Evolutionary conservation across 1,140 invertebrate species (phyloP).

Genomic region (Macrosteles quadrilineatus): DNA sequence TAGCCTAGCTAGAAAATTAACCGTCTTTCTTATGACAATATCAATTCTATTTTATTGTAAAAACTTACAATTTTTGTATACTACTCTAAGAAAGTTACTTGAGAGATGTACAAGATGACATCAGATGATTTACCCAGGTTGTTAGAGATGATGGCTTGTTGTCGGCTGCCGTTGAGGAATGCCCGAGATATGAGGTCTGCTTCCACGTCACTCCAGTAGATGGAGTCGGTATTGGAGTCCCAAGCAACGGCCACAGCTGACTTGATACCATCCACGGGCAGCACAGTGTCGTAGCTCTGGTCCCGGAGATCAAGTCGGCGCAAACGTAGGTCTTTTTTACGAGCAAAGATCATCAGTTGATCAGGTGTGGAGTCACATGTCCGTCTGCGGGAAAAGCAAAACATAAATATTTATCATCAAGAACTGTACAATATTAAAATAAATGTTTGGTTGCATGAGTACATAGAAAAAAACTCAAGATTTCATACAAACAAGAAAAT

Average conservation of each 20-base stretch:
- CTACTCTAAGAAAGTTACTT: no score
- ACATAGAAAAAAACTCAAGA: background rate
- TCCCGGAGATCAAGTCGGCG: slow-evolving; percentile 61
- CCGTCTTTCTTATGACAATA: no score
- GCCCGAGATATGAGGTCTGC: slow-evolving; percentile 78
- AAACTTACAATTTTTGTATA: no score
- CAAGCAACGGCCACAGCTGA: slow-evolving; percentile 82
- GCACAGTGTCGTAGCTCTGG: slow-evolving; percentile 63
- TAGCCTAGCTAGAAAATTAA: no score
- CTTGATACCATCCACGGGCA: slow-evolving; percentile 77
- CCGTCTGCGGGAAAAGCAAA: slow-evolving; percentile 51
- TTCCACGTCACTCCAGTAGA: slow-evolving; percentile 88
- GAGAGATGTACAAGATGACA: no score
- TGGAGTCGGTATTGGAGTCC: slow-evolving; percentile 75
- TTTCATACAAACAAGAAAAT: background rate
- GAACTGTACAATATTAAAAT: slow-evolving; percentile 26
- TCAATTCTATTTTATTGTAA: no score
- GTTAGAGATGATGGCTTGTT: slow-evolving; percentile 64
- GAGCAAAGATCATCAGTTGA: slow-evolving; percentile 76
- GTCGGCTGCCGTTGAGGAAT: slow-evolving; percentile 72
- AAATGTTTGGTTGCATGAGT: slow-evolving; percentile 42
- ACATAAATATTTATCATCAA: no score
- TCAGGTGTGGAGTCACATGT: slow-evolving; percentile 72
- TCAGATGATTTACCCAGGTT: slow-evolving; percentile 72
- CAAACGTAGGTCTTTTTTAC: slow-evolving; percentile 77